Percentiles rank a stretch among this genome's conserved stretches.
Evolutionary conservation across 2,113 vertebrate species (phyloP).

Genomic region (Desmodus rotundus): DNA sequence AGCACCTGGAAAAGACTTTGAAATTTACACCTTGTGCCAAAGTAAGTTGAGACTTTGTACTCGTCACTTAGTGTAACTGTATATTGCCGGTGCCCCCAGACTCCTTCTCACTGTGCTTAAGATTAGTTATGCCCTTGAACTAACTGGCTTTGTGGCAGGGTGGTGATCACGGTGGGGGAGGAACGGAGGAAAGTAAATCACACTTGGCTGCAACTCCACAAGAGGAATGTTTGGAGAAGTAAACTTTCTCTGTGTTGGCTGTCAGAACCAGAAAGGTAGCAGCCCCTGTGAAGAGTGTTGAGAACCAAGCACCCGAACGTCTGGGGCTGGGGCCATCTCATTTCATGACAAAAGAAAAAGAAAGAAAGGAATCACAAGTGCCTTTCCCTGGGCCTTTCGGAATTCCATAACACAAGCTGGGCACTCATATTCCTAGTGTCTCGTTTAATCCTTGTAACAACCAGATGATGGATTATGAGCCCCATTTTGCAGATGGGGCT

Average conservation of each 20-base stretch:
- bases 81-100: neutral
- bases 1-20: conserved; percentile 31
- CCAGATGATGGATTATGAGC: rapidly evolving
- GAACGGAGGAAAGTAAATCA: neutral
- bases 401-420: neutral
- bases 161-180: neutral
- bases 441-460: neutral
- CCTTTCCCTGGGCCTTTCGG: neutral
- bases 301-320: neutral
- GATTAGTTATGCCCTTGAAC: neutral
- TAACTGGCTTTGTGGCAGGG: neutral
- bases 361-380: neutral
- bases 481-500: neutral
- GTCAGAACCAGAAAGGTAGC: neutral
- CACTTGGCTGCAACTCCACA: neutral
- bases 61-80: neutral
- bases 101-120: neutral
- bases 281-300: neutral
- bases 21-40: neutral
- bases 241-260: neutral
- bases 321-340: neutral
- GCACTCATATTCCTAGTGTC: neutral
- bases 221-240: neutral
- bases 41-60: neutral
- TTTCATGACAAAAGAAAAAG: neutral